Evolutionary conservation across 2,113 vertebrate genomes (phyloP).

Genomic region (Falcunculus frontatus): DNA sequence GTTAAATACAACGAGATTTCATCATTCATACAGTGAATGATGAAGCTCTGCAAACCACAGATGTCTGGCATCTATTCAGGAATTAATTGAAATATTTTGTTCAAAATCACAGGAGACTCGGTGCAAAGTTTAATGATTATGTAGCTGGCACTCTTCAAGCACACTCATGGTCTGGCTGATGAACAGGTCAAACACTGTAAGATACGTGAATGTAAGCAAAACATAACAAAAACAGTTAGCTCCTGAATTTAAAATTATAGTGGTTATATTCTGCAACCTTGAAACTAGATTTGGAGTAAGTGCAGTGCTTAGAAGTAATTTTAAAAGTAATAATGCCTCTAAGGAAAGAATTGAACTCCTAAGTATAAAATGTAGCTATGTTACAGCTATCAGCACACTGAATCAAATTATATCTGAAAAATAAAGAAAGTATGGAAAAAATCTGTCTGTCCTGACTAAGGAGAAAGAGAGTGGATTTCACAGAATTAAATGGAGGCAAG

Average conservation of each 20-base stretch:
- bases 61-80: not conserved
- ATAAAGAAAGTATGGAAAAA: not conserved
- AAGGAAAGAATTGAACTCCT: not conserved
- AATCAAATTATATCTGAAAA: constrained; percentile 24
- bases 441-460: not conserved
- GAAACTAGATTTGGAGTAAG: not conserved
- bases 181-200: not conserved
- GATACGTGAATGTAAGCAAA: not conserved
- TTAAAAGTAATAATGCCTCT: not conserved
- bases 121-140: not conserved
- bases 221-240: not conserved
- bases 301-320: not conserved
- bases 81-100: not conserved
- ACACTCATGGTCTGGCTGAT: not conserved
- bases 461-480: not conserved
- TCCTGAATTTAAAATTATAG: not conserved
- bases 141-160: not conserved
- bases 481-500: not conserved
- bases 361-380: not conserved
- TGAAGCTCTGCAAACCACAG: not conserved
- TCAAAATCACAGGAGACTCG: not conserved
- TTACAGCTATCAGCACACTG: not conserved
- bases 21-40: not conserved
- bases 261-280: not conserved
- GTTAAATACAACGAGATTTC: not conserved